Evolutionary conservation across 2,888 invertebrate species (phyloP).

Genomic region (Deroplatys truncata): DNA sequence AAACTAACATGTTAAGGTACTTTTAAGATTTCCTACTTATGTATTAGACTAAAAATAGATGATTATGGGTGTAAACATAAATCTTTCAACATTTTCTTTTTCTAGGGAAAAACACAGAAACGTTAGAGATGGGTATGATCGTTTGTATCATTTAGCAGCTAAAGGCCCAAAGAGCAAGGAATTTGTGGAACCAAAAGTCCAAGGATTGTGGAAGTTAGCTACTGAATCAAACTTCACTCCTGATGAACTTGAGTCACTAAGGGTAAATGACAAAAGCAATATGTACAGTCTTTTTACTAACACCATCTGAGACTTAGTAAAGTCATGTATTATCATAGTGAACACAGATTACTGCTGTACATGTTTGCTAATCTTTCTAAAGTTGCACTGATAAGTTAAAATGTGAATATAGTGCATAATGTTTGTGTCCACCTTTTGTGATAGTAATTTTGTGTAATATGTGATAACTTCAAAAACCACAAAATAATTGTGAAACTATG

Average conservation of each 20-base stretch:
- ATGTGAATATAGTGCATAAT: no score
- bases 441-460: no score
- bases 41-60: background rate
- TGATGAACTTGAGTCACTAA: conserved; percentile 77
- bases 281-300: background rate
- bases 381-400: no score
- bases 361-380: no score
- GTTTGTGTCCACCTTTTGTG: no score
- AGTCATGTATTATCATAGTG: no score
- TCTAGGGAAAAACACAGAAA: conserved; percentile 66
- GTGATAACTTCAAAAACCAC: no score
- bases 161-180: conserved; percentile 77
- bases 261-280: conserved; percentile 49
- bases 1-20: conserved; percentile 60
- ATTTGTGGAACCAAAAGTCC: conserved; percentile 88
- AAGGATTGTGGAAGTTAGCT: conserved; percentile 83
- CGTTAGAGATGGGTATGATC: conserved; percentile 74
- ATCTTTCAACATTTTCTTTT: conserved; percentile 1
- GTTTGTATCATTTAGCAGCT: conserved; percentile 66
- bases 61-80: background rate
- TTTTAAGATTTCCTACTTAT: background rate
- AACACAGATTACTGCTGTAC: no score
- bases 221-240: conserved; percentile 72
- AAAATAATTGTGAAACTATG: no score
- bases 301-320: background rate